Base-by-base conservation (phyloP, 2,888 invertebrate genomes). In the Microplitis manilae region DNA sequence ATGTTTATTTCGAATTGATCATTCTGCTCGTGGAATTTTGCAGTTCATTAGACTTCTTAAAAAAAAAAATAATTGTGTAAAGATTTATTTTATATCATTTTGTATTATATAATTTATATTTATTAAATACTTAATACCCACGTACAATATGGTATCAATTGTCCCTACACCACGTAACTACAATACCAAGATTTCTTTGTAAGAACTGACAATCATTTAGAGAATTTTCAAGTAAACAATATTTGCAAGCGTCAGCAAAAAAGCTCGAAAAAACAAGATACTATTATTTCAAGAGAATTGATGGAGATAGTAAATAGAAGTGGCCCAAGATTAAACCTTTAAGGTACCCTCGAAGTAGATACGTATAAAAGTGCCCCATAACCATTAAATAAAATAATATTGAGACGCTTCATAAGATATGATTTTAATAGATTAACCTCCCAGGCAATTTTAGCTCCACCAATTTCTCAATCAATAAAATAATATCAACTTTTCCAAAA, bases 401-500 rank as follows among this genome's bases (percentile, higher is more conserved):
- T 50, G 6, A 40, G 7, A 7, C 59, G 38, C 7, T 70, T 60
- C 5, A 0, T n/a, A 6, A 70, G 15, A 41, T 70, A 50, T 30
- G 59, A 59, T 4, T 30, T 9, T 70, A 59, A 17, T 15, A 70
- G 15, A 20, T 50, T 6, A 50, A n/a, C 7, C 15, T 13, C 40
- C 1, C 17, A 15, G 17, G 62, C 7, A 62, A 15, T 6, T 17
- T 17, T 2, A 62, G 20, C 7, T 17, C 15, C 62, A 15, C 5
- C 5, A 59, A 59, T 59, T 5, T 59, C n/a, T 13, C 1, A 13
- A 59, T 8, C 1, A 59, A 59, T 2, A n/a, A n/a, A 30, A 30
- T 59, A 39, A 30, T 68, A n/a, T 68, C 39, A 6, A 68, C 41
- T n/a, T 17, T 30, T 8, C 40, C 68, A 20, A 68, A 68, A 7